Percentiles rank a stretch among this genome's conserved stretches.
Conservation (phyloP, 2,888 invertebrate species). For the Therioaphis trifolii region DNA sequence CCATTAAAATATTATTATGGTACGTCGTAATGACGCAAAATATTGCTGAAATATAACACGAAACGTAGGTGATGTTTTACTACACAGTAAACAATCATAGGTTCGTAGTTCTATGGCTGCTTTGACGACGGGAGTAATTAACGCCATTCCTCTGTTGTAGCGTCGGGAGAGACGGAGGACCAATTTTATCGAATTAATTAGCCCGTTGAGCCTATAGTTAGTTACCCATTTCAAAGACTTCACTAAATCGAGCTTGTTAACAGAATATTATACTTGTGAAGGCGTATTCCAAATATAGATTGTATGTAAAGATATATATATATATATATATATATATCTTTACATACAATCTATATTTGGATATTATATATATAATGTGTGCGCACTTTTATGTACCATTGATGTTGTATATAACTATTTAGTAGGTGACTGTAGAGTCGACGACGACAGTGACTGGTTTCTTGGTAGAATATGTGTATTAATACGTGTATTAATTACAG, state of each 20-base stretch:
- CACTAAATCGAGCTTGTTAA: conserved; percentile 27
- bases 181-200: conserved; percentile 28
- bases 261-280: background rate
- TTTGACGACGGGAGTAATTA: background rate
- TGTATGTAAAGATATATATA: background rate
- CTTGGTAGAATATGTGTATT: background rate
- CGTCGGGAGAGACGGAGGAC: background rate
- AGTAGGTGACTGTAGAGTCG: background rate
- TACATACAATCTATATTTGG: background rate
- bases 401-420: too few relatives aligned
- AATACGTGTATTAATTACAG: conserved; percentile 46
- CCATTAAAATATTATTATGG: background rate
- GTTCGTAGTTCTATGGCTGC: background rate
- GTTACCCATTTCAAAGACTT: background rate
- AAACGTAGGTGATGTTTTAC: background rate
- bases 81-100: background rate
- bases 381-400: background rate
- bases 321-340: background rate
- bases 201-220: background rate
- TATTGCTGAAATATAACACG: background rate
- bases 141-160: background rate
- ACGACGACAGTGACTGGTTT: conserved; percentile 19
- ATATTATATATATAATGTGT: background rate
- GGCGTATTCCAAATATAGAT: conserved; percentile 33
- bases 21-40: background rate